Base-by-base conservation (phyloP, 2,797 vertebrate genomes). In the Anniella stebbinsi region DNA sequence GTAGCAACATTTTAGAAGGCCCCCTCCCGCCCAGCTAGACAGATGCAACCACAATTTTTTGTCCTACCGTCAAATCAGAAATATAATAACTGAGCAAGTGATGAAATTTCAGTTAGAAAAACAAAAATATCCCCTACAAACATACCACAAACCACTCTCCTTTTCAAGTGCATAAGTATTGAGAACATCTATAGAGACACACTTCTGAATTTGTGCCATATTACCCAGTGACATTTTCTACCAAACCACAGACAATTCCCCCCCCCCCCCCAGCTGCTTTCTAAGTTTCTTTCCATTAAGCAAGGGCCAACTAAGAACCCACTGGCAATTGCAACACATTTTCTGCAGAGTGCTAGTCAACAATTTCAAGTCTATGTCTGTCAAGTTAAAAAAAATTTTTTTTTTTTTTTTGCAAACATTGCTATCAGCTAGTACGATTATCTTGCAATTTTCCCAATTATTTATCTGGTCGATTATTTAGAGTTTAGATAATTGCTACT, bases 41-140 rank as follows among this genome's bases (percentile, higher is more conserved):
- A 36, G 41, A 88, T 36, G 13, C 21, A 33, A 25, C 5, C 38
- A 0, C 0, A 48, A n/a, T 30, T 15, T 0, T 0, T 9, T 9
- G 17, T 15, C 0, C 45, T 60, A 0, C 4, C 1, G 0, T 1
- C 0, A 0, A 13, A 2, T 13, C 1, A 17, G 10, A 45, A 78
- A 30, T 48, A 18, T 87, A 63, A 30, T 76, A 45, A 45, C 57
- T 85, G 51, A 54, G 9, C 21, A n/a, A 72, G 45, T n/a, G 10
- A 23, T 85, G 10, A 85, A 72, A 84, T n/a, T 13, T n/a, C 51
- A 11, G n/a, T 30, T 36, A 54, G 21, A 11, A 36, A 51, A 48
- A 33, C 7, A 23, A 41, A 57, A n/a, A 5, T 10, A 36, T 28
- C 11, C 6, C n/a, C 13, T 25, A 45, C 21, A 76, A 54, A 33